A percentile compares a stretch with the other conserved stretches of the same genome.
Evolutionary conservation across 2,113 vertebrate species (phyloP).

Genomic region (Rhabdornis inornatus): DNA sequence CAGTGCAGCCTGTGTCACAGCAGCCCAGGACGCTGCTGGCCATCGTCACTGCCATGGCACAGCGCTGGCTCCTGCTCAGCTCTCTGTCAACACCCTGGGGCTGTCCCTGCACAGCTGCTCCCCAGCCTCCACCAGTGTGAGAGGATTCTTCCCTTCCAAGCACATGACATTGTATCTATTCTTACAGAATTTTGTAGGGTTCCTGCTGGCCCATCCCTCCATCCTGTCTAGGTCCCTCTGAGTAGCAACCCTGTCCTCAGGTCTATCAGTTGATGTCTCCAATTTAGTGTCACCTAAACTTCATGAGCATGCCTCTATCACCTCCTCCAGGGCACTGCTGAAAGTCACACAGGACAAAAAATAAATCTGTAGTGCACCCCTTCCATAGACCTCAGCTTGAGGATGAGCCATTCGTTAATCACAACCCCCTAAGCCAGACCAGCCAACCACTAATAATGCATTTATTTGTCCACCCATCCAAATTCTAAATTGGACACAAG

Average conservation of each 20-base stretch:
- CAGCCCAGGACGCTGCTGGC: background rate
- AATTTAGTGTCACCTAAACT: background rate
- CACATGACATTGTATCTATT: background rate
- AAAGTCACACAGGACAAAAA: background rate
- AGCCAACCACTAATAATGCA: background rate
- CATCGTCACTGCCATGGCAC: background rate
- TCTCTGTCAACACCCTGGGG: background rate
- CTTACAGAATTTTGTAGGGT: background rate
- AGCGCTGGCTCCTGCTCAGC: background rate
- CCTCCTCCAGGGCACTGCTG: background rate
- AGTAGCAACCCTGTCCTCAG: background rate
- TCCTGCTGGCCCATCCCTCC: background rate
- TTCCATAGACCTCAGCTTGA: background rate
- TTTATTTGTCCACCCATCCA: background rate
- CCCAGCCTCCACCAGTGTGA: background rate
- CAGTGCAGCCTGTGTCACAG: background rate
- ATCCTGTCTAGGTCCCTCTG: background rate
- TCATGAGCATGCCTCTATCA: background rate
- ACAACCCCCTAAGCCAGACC: background rate
- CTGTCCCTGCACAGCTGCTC: background rate
- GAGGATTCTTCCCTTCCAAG: background rate
- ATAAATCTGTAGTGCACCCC: background rate
- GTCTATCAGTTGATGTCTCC: background rate
- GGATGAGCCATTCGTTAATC: background rate
- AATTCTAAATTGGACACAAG: background rate